Base-by-base conservation (phyloP, 2,888 invertebrate genomes). In the Pachymerium ferrugineum region DNA sequence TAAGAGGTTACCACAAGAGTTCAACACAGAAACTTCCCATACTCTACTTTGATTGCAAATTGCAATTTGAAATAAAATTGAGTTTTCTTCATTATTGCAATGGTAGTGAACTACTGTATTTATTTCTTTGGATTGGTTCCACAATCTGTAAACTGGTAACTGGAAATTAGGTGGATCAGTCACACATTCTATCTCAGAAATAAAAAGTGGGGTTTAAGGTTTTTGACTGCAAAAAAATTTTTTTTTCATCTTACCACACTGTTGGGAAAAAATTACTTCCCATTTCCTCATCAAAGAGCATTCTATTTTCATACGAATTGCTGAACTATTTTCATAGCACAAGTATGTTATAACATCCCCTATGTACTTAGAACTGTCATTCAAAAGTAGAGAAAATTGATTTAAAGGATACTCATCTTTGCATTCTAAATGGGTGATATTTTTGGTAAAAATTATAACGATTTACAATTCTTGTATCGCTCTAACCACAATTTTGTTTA, bases 51-150 rank as follows among this genome's bases (percentile, higher is more conserved):
- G 25, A 62, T 62, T 62, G 28, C 62, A 62, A 25, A 1, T 62
- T 25, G 62, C 62, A 62, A 62, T 28, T 62, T 62, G 62, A 25
- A 62, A 62, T 12, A 62, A 62, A 62, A 62, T 25, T 6, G 62
- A 25, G n/a, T 62, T 62, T 12, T 14, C 62, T 62, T 62, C 62
- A 14, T 62, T 14, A 62, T 28, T 62, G 62, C 62, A 62, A 5
- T 25, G 28, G 28, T 62, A 62, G 1, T 62, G 14, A 62, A 62
- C 62, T 62, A 12, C 28, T 3, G 62, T n/a, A n/a, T 62, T 62
- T 12, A 62, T 62, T 10, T 12, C 28, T 28, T 22, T 62, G 25
- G 10, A 62, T 28, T 22, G 14, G 12, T n/a, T 8, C 62, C 62
- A 62, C 2, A 28, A 28, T 62, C 62, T 62, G 28, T 6, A 62